Evolutionary conservation across 2,888 invertebrate species (phyloP).

Genomic region (Trissoscelio sp.): DNA sequence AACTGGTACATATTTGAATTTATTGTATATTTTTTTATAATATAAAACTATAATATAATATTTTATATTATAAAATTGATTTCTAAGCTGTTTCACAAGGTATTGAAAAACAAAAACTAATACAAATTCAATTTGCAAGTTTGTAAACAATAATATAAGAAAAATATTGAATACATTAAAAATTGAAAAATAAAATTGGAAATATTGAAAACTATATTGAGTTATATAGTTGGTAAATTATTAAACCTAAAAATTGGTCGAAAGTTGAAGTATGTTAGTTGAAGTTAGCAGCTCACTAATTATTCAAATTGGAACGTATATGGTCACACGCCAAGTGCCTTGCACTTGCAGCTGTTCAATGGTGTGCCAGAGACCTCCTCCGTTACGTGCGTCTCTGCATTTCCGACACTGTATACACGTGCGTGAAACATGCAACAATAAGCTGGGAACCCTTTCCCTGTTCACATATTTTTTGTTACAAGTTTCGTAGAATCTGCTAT

Average conservation of each 20-base stretch:
- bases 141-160: too few relatives aligned
- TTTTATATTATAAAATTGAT: too few relatives aligned
- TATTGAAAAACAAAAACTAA: too few relatives aligned
- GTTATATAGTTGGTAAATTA: too few relatives aligned
- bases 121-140: too few relatives aligned
- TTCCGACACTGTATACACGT: conserved; percentile 51
- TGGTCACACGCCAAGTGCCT: conserved; percentile 69
- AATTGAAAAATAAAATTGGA: too few relatives aligned
- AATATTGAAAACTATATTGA: too few relatives aligned
- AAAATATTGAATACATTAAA: too few relatives aligned
- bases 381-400: conserved; percentile 52
- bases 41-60: too few relatives aligned
- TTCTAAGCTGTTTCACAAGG: too few relatives aligned
- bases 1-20: too few relatives aligned
- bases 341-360: conserved; percentile 68
- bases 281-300: conserved; percentile 55
- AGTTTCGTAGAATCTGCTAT: conserved; percentile 35
- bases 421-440: conserved; percentile 64
- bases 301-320: conserved; percentile 69
- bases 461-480: conserved; percentile 50
- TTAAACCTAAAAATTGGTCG: conserved; percentile 14
- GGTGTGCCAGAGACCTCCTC: conserved; percentile 65
- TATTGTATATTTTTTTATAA: too few relatives aligned
- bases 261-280: conserved; percentile 31
- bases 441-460: conserved; percentile 62